phyloP scores from a whole-genome alignment of 2,888 invertebrate species.

The Drosophila acutilabella region DNA sequence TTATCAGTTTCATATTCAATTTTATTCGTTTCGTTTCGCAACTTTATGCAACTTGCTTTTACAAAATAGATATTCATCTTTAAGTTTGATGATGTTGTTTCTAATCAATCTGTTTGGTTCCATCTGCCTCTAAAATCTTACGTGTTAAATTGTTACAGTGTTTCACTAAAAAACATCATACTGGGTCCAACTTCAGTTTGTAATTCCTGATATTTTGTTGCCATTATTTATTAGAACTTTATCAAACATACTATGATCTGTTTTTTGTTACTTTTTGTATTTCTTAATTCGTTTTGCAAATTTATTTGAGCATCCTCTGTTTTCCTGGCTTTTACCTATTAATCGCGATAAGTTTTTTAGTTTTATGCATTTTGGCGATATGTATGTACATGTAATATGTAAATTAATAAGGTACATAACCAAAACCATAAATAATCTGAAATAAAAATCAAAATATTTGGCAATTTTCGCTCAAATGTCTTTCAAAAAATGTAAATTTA shows the following conservation, averaged over 20 bases:
- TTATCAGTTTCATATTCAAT: constrained; percentile 62
- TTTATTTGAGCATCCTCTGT: constrained; percentile 49
- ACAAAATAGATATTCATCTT: constrained; percentile 75
- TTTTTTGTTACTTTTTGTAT: constrained; percentile 12
- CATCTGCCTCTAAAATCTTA: constrained; percentile 69
- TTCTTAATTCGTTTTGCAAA: constrained; percentile 14
- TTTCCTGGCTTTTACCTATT: constrained; percentile 31
- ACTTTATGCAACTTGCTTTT: constrained; percentile 64
- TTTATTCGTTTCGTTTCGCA: constrained; percentile 39
- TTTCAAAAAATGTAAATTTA: constrained; percentile 65
- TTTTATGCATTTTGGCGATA: constrained; percentile 70
- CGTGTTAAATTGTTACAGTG: constrained; percentile 64
- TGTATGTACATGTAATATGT: constrained; percentile 72
- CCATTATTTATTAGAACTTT: constrained; percentile 59
- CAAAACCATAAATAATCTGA: constrained; percentile 21
- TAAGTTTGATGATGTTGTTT: constrained; percentile 45
- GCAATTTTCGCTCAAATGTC: constrained; percentile 47
- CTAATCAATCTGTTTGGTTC: constrained; percentile 47
- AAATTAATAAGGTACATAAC: constrained; percentile 34
- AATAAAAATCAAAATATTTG: constrained; percentile 36
- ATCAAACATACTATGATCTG: constrained; percentile 32
- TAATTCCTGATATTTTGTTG: constrained; percentile 75
- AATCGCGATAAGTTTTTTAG: constrained; percentile 44
- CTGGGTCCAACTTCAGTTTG: constrained; percentile 79
- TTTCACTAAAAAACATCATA: constrained; percentile 64